A percentile compares a stretch with the other conserved stretches of the same genome.
These are phyloP conservation scores for Chloroclystis v-ata DNA, from an alignment of 2,888 invertebrate genomes.

Conservation along the genomic window DNA sequence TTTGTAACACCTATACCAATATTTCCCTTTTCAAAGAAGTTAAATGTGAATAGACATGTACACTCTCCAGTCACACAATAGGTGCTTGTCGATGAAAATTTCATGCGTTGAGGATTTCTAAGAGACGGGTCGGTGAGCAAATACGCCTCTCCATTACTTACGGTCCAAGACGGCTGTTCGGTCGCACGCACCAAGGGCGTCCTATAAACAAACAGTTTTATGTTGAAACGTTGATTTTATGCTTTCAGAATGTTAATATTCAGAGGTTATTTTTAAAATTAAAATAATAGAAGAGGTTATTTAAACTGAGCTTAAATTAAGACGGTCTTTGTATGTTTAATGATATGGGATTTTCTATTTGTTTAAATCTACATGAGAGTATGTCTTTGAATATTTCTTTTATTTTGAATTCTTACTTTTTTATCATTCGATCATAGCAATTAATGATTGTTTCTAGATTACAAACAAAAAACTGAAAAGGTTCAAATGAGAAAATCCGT, in stretches of 20 bases:
- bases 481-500: too few relatives aligned
- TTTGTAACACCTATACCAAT: background rate
- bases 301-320: too few relatives aligned
- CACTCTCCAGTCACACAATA: slow-evolving; percentile 39
- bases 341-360: too few relatives aligned
- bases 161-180: slow-evolving; percentile 38
- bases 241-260: slow-evolving; percentile 20
- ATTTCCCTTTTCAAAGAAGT: slow-evolving; percentile 22
- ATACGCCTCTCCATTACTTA: slow-evolving; percentile 58
- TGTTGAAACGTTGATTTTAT: slow-evolving; percentile 27
- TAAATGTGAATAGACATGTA: slow-evolving; percentile 39
- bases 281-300: too few relatives aligned
- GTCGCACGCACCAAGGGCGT: slow-evolving; percentile 36
- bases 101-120: slow-evolving; percentile 50
- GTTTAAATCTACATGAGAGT: too few relatives aligned
- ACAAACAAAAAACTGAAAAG: background rate
- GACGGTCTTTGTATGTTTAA: too few relatives aligned
- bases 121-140: slow-evolving; percentile 44
- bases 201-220: slow-evolving; percentile 48
- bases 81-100: slow-evolving; percentile 47
- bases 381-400: too few relatives aligned
- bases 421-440: too few relatives aligned
- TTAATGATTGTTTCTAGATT: too few relatives aligned
- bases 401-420: too few relatives aligned
- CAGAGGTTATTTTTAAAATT: background rate